These are phyloP conservation scores for Myoxocephalus aenaeus DNA, from an alignment of 2,797 vertebrate species.

Conservation along the genomic window DNA sequence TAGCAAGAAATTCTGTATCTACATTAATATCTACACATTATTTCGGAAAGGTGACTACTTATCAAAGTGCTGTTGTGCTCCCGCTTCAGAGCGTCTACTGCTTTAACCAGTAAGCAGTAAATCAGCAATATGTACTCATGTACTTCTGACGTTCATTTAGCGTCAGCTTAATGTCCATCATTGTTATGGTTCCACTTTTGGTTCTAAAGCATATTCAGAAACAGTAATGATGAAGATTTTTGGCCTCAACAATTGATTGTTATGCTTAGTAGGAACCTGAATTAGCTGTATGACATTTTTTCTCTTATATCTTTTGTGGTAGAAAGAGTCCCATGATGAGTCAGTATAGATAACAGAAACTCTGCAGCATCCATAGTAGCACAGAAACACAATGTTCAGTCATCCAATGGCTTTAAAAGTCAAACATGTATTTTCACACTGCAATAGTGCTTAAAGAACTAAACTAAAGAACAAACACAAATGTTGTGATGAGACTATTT, in stretches of 20 bases:
- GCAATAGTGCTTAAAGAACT: not conserved
- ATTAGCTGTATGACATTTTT: not conserved
- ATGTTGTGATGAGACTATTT: not conserved
- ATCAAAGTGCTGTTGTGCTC: constrained; percentile 39
- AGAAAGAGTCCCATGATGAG: not conserved
- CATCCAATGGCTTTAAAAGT: not conserved
- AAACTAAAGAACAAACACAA: not conserved
- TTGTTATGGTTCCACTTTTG: constrained; percentile 18
- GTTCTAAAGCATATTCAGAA: not conserved
- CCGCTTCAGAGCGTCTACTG: not conserved
- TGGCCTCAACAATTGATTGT: not conserved
- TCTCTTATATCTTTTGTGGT: not conserved
- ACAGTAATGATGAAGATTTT: not conserved
- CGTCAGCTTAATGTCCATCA: not conserved
- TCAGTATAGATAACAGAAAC: constrained; percentile 1
- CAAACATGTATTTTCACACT: not conserved
- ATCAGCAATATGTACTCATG: not conserved
- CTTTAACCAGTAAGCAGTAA: constrained; percentile 1
- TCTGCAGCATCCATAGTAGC: not conserved
- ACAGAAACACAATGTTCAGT: not conserved
- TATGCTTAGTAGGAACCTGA: not conserved
- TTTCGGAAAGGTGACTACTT: not conserved
- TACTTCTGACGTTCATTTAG: constrained; percentile 1
- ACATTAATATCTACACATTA: constrained; percentile 1
- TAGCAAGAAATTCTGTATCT: not conserved